phyloP scores from a whole-genome alignment of 2,888 invertebrate genomes.

The Tyria jacobaeae region DNA sequence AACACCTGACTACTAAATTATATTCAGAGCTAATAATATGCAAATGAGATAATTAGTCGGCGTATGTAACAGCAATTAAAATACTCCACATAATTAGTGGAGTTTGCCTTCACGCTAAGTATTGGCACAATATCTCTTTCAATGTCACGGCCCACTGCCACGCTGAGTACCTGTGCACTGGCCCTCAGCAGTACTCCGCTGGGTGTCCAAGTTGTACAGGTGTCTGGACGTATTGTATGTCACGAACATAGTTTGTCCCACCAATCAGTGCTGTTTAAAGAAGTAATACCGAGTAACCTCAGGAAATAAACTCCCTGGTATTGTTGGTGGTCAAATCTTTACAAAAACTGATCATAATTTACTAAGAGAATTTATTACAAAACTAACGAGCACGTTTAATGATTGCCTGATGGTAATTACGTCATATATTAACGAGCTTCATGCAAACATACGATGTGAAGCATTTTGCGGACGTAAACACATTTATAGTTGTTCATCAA shows the following conservation, averaged over 20 bases:
- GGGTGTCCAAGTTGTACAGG: too few species aligned
- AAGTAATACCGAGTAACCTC: not conserved
- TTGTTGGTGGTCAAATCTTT: not conserved
- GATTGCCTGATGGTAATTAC: conserved; percentile 14
- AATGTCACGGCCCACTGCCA: not conserved
- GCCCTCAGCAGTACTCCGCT: too few species aligned
- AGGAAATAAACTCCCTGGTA: not conserved
- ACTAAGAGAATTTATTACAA: conserved; percentile 19
- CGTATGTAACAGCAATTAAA: conserved; percentile 17
- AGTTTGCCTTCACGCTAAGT: not conserved
- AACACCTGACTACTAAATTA: conserved; percentile 16
- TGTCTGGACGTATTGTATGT: too few species aligned
- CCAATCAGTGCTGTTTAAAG: not conserved
- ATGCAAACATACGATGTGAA: conserved; percentile 15
- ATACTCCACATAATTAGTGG: conserved; percentile 11
- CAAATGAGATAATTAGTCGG: conserved; percentile 37
- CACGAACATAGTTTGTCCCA: not conserved
- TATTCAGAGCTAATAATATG: conserved; percentile 25
- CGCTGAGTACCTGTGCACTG: not conserved
- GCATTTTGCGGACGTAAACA: conserved; percentile 13
- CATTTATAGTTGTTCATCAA: conserved; percentile 20
- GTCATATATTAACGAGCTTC: conserved; percentile 17
- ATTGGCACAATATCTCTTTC: conserved; percentile 7
- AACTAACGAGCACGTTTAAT: conserved; percentile 21
- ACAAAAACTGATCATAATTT: conserved; percentile 14